Evolutionary conservation across 2,888 invertebrate species (phyloP), one percentile per base, ranked within the genome.

Genomic region (Protodeltote pygarga): DNA sequence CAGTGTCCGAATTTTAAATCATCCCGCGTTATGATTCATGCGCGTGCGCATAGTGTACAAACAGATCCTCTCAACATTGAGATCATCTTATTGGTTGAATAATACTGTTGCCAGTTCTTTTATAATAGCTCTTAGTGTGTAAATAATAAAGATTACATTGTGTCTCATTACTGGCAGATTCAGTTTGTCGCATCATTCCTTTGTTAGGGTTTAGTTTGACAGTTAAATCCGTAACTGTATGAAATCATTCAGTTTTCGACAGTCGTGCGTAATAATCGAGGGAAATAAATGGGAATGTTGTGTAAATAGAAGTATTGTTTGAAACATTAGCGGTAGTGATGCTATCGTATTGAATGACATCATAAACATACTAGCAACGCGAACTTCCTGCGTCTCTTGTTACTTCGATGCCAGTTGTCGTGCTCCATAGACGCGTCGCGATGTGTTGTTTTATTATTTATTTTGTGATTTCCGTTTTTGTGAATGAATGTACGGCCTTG

Each of bases 231-330:
- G 51, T 40, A 47, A 47, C 33, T 11, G 34, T 44, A 52, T 52
- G 54, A 50, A 64, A 50, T 53, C 54, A 65, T 48, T 55, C 28
- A 21, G 27, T 25, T 44, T 51, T 53, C 27, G 34, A 19, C 42
- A 37, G 14, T 16, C 39, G 42, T 32, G 25, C 48, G 55, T 53
- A 42, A 49, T 48, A 45, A 61, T 47, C 21, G 42, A 68, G 70
- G 75, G 67, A 77, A 81, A 79, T 71, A 74, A 71, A 71, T 63
- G 50, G 55, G 55, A 52, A 58, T 81, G 79, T 80, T 79, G 68
- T 83, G 71, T 81, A 83, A 87, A 81, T 79, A 88, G 61, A 63
- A 41, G 48, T 54, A 76, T 83, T 89, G 89, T 89, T 88, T 87
- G 70, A 72, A 65, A 71, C 52, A 47, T 48, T 62, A 48, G 67